A percentile compares a stretch with the other conserved stretches of the same genome.
phyloP scores from a whole-genome alignment of 2,888 invertebrate genomes.

The Mythimna vitellina region DNA sequence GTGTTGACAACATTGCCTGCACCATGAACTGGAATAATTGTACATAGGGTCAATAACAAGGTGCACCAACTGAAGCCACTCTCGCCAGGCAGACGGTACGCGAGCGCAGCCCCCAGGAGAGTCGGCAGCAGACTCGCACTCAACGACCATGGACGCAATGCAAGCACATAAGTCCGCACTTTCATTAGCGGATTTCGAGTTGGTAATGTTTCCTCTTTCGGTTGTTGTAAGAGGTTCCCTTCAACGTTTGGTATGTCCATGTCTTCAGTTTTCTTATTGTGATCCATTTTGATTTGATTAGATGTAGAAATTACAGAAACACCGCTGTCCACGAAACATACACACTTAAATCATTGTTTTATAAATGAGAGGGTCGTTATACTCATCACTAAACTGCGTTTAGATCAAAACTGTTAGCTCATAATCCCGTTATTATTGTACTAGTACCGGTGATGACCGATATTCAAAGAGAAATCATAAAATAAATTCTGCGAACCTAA shows the following conservation, averaged over 20 bases:
- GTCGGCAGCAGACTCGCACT: slow-evolving; percentile 98
- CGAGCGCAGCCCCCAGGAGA: slow-evolving; percentile 96
- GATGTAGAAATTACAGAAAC: not conserved
- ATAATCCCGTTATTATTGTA: slow-evolving; percentile 54
- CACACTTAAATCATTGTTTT: slow-evolving; percentile 41
- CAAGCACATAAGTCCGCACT: slow-evolving; percentile 96
- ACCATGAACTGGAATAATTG: slow-evolving; percentile 97
- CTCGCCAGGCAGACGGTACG: slow-evolving; percentile 95
- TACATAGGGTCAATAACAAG: slow-evolving; percentile 95
- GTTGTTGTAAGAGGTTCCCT: slow-evolving; percentile 86
- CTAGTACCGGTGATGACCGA: slow-evolving; percentile 51
- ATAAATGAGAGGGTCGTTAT: slow-evolving; percentile 17
- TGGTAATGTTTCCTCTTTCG: slow-evolving; percentile 78
- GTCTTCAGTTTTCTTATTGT: slow-evolving; percentile 75
- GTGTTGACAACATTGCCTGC: slow-evolving; percentile 99
- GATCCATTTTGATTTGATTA: slow-evolving; percentile 65
- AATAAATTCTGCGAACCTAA: slow-evolving; percentile 20
- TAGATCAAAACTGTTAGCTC: slow-evolving; percentile 42
- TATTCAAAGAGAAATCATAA: slow-evolving; percentile 57
- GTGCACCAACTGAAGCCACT: slow-evolving; percentile 95
- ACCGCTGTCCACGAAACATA: slow-evolving; percentile 7
- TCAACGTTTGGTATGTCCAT: slow-evolving; percentile 81
- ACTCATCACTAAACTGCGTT: slow-evolving; percentile 29
- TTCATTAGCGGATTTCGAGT: slow-evolving; percentile 93
- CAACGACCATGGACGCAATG: slow-evolving; percentile 98